phyloP scores from a whole-genome alignment of 2,888 invertebrate genomes.

The Sicus ferrugineus region DNA sequence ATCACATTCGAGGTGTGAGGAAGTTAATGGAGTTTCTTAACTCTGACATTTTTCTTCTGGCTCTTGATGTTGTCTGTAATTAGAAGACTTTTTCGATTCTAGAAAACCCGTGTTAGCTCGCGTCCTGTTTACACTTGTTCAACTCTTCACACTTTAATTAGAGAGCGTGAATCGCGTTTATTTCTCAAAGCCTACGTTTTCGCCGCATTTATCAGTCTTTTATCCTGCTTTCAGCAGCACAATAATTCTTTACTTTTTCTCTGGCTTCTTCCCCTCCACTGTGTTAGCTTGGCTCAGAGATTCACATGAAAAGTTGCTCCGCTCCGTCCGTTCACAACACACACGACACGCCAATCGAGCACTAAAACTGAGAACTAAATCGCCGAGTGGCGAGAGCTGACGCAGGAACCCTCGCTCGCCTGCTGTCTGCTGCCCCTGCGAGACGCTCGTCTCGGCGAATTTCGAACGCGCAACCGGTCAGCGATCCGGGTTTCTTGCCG shows the following conservation, averaged over 20 bases:
- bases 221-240: constrained; percentile 17
- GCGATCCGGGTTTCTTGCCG: constrained; percentile 7
- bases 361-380: constrained; percentile 64
- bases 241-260: constrained; percentile 31
- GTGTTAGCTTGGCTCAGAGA: constrained; percentile 32
- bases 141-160: not conserved
- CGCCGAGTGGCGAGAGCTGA: constrained; percentile 48
- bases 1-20: too few species aligned
- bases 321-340: constrained; percentile 45
- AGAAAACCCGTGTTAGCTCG: too few species aligned
- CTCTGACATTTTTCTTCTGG: too few species aligned
- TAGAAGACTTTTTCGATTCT: too few species aligned
- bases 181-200: too few species aligned
- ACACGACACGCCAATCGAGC: constrained; percentile 60
- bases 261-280: constrained; percentile 34
- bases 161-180: too few species aligned
- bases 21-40: too few species aligned
- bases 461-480: constrained; percentile 10
- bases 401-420: constrained; percentile 47
- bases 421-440: constrained; percentile 5
- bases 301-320: constrained; percentile 37
- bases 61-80: too few species aligned
- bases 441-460: constrained; percentile 9
- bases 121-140: not conserved
- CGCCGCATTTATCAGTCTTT: constrained; percentile 2